Conservation (phyloP, 2,113 vertebrate species). For the Gobio gobio region DNA sequence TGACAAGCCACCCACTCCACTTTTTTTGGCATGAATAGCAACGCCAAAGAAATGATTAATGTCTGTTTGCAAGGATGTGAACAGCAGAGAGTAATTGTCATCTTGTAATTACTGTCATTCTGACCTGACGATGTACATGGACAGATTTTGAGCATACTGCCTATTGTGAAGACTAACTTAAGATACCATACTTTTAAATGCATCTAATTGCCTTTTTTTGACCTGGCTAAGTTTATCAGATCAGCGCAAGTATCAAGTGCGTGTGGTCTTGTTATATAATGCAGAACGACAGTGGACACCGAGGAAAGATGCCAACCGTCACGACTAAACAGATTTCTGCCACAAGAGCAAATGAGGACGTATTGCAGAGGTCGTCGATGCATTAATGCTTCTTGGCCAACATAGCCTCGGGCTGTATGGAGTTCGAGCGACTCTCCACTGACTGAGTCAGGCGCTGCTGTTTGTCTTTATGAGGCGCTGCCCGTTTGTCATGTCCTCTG, state of each 20-base stretch:
- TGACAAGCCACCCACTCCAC: not conserved
- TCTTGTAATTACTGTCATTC: not conserved
- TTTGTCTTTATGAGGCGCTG: constrained; percentile 10
- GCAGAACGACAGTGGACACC: not conserved
- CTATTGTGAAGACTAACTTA: not conserved
- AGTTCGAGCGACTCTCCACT: not conserved
- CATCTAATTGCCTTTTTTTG: constrained; percentile 34
- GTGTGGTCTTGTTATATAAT: constrained; percentile 29
- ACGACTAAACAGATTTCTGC: constrained; percentile 22
- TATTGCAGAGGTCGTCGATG: not conserved
- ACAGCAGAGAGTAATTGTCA: not conserved
- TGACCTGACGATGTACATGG: not conserved
- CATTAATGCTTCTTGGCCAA: constrained; percentile 33
- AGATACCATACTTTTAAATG: not conserved
- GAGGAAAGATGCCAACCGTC: not conserved
- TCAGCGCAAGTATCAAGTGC: constrained; percentile 9
- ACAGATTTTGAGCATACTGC: not conserved
- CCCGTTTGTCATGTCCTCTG: constrained; percentile 31
- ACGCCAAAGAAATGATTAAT: not conserved
- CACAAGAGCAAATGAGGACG: constrained; percentile 35
- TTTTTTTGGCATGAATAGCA: not conserved
- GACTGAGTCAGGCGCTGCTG: constrained; percentile 9
- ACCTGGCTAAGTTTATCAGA: constrained; percentile 22
- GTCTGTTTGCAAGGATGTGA: not conserved
- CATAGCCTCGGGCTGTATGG: constrained; percentile 14